Conservation (phyloP, 64 coral and sea anemone genomes). For the Actinia tenebrosa region DNA sequence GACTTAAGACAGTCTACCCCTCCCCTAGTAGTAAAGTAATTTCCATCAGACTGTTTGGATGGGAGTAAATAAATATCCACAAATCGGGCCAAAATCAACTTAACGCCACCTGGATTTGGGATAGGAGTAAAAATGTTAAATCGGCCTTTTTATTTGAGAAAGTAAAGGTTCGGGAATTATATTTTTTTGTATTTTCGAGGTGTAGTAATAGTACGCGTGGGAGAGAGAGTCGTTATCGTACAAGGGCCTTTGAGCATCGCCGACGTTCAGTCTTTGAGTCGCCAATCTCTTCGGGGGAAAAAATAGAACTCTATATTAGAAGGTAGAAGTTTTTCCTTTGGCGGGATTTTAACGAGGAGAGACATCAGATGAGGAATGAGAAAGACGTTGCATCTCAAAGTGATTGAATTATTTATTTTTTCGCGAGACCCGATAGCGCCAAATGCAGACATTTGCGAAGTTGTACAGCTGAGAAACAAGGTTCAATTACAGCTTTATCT, state of each 20-base stretch:
- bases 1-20: background rate
- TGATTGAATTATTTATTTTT: conserved; percentile 27
- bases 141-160: background rate
- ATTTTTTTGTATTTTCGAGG: background rate
- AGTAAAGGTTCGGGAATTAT: background rate
- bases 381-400: background rate
- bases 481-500: conserved; percentile 43
- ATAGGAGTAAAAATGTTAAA: background rate
- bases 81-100: background rate
- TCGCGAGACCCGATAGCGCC: conserved; percentile 33
- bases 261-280: background rate
- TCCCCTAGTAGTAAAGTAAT: background rate
- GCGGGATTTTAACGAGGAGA: background rate
- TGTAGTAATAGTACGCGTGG: background rate
- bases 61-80: background rate
- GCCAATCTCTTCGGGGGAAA: background rate
- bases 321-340: background rate
- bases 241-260: background rate
- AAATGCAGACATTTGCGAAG: conserved; percentile 9
- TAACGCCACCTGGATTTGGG: background rate
- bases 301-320: background rate
- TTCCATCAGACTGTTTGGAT: background rate
- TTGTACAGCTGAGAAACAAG: conserved; percentile 23
- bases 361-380: conserved; percentile 2
- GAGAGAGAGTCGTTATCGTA: conserved; percentile 2